Evolutionary conservation across 2,113 vertebrate genomes (phyloP).

Genomic region (Mormoops blainvillei): DNA sequence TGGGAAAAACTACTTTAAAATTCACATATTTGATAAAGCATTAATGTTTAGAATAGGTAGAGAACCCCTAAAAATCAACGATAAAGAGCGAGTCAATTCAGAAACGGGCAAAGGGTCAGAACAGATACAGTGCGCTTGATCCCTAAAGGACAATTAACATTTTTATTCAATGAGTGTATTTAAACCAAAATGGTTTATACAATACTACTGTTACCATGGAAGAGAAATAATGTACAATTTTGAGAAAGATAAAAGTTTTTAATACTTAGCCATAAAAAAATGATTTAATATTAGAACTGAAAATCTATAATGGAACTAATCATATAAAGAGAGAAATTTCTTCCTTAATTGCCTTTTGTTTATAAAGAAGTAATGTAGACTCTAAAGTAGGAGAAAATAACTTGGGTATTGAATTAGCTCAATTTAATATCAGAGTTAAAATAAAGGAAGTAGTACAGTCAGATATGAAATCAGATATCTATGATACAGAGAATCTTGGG

Average conservation of each 20-base stretch:
- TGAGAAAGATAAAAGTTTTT: neutral
- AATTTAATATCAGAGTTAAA: neutral
- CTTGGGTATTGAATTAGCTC: neutral
- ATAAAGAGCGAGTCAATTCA: neutral
- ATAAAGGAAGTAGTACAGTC: neutral
- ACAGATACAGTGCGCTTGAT: neutral
- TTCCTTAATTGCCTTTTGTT: neutral
- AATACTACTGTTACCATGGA: neutral
- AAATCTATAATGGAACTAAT: neutral
- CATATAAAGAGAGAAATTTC: neutral
- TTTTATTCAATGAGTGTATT: neutral
- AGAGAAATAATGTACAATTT: neutral
- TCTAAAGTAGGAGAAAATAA: neutral
- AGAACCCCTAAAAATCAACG: neutral
- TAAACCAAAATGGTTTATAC: neutral
- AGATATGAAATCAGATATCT: neutral
- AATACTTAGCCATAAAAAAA: neutral
- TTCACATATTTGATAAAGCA: neutral
- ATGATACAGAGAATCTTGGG: neutral
- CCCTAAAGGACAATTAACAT: neutral
- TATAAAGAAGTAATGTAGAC: neutral
- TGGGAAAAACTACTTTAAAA: neutral
- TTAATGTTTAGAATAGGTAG: neutral
- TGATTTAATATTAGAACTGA: neutral
- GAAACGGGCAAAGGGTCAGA: neutral